A percentile compares a stretch with the other conserved stretches of the same genome.
These are phyloP conservation scores for Lepeophtheirus nordmannii DNA, from an alignment of 2,888 invertebrate species.

Conservation along the genomic window DNA sequence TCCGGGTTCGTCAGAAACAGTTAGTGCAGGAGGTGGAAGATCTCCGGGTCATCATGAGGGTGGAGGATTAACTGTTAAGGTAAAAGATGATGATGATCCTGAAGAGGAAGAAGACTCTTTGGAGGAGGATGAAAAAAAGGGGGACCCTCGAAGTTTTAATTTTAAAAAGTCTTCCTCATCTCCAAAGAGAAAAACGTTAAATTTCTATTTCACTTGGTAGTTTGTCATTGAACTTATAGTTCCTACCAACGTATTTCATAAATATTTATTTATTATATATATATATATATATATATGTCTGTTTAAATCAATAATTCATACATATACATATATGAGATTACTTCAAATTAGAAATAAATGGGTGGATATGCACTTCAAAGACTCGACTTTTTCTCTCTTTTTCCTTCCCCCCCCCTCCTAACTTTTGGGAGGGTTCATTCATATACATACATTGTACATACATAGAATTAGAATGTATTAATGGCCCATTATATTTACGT, in stretches of 20 bases:
- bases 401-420: too few species aligned
- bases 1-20: constrained; percentile 33
- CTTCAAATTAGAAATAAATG: too few species aligned
- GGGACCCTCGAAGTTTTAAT: neutral
- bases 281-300: neutral
- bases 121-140: neutral
- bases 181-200: constrained; percentile 5
- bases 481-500: too few species aligned
- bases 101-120: neutral
- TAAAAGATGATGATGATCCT: constrained; percentile 27
- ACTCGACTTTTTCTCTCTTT: too few species aligned
- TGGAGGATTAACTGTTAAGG: constrained; percentile 33
- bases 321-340: neutral
- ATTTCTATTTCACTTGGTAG: constrained; percentile 19
- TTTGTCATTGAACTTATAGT: neutral
- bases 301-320: neutral
- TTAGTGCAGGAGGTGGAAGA: constrained; percentile 34
- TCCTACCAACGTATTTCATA: too few species aligned
- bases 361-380: too few species aligned
- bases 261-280: too few species aligned
- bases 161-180: too few species aligned
- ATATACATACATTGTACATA: too few species aligned
- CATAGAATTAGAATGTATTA: too few species aligned
- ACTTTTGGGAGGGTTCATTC: too few species aligned
- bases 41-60: constrained; percentile 33